Evolutionary conservation across 2,113 vertebrate genomes (phyloP).

Genomic region (Alces alces): DNA sequence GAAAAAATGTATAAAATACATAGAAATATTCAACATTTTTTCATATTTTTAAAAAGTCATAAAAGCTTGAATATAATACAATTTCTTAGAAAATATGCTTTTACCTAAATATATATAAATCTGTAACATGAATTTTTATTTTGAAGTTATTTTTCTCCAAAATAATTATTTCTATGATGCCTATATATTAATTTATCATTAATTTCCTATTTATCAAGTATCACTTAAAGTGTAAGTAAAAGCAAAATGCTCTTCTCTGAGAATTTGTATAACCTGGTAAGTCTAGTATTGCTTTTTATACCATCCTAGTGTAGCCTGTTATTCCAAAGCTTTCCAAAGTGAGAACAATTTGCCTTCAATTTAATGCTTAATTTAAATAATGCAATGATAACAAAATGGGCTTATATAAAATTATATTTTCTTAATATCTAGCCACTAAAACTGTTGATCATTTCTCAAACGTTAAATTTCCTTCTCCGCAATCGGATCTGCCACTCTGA

Average conservation of each 20-base stretch:
- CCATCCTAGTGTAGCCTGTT: background rate
- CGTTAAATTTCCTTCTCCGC: background rate
- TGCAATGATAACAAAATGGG: background rate
- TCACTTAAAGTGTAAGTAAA: background rate
- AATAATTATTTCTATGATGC: background rate
- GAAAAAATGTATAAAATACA: background rate
- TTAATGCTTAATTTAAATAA: background rate
- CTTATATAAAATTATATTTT: background rate
- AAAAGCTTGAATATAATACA: background rate
- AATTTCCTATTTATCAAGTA: background rate
- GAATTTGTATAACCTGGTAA: background rate
- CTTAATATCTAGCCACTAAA: background rate
- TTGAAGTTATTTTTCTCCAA: background rate
- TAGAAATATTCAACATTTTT: background rate
- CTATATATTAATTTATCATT: background rate
- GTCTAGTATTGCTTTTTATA: background rate
- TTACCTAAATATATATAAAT: background rate
- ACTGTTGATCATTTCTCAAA: background rate
- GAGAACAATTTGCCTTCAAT: background rate
- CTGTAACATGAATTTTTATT: background rate
- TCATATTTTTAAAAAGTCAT: background rate
- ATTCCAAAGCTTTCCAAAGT: background rate
- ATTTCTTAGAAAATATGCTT: background rate
- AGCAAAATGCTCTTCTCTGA: background rate
- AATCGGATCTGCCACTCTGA: background rate